Base-by-base conservation (phyloP, 64 coral and sea anemone species). In the Actinia equina region DNA sequence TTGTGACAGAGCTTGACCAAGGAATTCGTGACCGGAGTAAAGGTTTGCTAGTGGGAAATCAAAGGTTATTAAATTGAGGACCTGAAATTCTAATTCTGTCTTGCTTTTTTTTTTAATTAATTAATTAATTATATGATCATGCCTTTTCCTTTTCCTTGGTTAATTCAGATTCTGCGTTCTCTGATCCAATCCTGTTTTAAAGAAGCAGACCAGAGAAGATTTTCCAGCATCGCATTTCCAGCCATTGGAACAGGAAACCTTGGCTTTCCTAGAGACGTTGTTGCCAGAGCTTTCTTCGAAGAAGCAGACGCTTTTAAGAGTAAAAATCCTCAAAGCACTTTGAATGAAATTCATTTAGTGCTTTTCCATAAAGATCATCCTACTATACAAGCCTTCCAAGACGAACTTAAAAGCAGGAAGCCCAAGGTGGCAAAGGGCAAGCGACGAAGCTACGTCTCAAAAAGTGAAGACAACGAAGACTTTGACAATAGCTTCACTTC, bases 191-290 rank as follows among this genome's bases (percentile, higher is more conserved):
- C 42, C 70, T 95, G 93, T 52, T 70, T 95, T 0, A 46, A 63
- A 4, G 82, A 88, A 86, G 86, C 93, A 71, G 26, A 88, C 37
- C 43, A 76, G 30, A 67, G 79, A 59, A 52, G 83, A 43, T 57
- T 91, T 19, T 55, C n/a, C 1, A 91, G 70, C 44, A 83, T 95
- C 61, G 86, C 89, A 1, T 85, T 95, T 7, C 89, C 93, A 55
- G 89, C 93, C 12, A 95, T 95, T 59, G 93, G 93, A 77, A 95
- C 93, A 13, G 93, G 93, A 7, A 86, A 59, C 0, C 82, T 95
- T 42, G 86, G 62, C 14, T 95, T 91, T 90, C 62, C 93, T 5
- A 79, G 82, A 15, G 93, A 88, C 74, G 63, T 46, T 59, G 93
- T 95, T 12, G 93, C 93, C 17, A 84, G n/a, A 17, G 18, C 84